phyloP scores from a whole-genome alignment of 1,140 invertebrate species.

The Cydia splendana region DNA sequence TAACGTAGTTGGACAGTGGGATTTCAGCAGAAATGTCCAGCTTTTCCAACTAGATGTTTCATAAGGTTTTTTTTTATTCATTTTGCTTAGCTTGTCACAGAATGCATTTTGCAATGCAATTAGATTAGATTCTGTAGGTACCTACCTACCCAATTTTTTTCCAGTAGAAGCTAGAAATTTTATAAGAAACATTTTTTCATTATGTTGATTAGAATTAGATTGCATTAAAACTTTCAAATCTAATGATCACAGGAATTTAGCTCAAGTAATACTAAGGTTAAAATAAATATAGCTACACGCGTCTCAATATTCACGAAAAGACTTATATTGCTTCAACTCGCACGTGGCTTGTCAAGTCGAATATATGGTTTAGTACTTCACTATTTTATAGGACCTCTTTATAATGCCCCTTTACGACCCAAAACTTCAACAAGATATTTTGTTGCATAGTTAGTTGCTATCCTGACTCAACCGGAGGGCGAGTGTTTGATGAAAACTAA shows the following conservation, averaged over 20 bases:
- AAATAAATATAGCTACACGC: too few relatives aligned
- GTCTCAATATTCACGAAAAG: too few relatives aligned
- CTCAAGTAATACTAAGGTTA: too few relatives aligned
- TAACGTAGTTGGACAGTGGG: constrained; percentile 22
- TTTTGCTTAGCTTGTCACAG: background rate
- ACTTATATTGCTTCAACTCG: background rate
- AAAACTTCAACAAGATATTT: constrained; percentile 15
- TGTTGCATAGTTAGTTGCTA: constrained; percentile 7
- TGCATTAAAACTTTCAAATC: too few relatives aligned
- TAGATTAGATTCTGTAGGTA: background rate
- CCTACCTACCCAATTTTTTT: too few relatives aligned
- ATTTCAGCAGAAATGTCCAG: constrained; percentile 26
- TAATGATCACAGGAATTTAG: too few relatives aligned
- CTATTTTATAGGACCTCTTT: constrained; percentile 2
- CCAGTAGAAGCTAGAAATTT: too few relatives aligned
- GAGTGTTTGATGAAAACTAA: constrained; percentile 9
- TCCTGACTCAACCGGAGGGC: constrained; percentile 7
- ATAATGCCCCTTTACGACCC: constrained; percentile 16
- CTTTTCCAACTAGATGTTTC: constrained; percentile 22
- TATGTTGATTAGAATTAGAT: too few relatives aligned
- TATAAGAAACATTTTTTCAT: too few relatives aligned
- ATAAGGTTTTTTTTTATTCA: background rate
- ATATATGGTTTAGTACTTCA: constrained; percentile 10
- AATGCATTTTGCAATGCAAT: background rate
- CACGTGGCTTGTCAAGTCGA: background rate